These are phyloP conservation scores for Etia nguti DNA, from an alignment of 2,113 vertebrate species.

Conservation along the genomic window DNA sequence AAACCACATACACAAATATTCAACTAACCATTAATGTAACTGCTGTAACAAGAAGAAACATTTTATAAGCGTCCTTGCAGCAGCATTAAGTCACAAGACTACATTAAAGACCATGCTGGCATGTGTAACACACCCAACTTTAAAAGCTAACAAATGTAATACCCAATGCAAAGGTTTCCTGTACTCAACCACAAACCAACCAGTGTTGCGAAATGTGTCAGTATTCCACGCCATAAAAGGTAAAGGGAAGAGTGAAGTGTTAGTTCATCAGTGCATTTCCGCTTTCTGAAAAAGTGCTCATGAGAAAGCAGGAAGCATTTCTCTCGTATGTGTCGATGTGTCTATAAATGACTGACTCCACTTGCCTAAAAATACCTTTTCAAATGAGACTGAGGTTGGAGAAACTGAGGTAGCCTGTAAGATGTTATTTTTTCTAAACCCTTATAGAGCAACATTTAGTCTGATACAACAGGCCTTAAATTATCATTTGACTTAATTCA, in stretches of 20 bases:
- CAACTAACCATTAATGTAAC: background rate
- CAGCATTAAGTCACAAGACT: background rate
- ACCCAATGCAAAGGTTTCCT: background rate
- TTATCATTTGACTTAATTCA: background rate
- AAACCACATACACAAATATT: background rate
- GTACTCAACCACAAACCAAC: background rate
- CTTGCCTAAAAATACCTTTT: background rate
- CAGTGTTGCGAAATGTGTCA: background rate
- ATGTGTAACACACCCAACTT: background rate
- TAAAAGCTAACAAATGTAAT: background rate
- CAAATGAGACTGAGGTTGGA: background rate
- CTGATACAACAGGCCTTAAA: background rate
- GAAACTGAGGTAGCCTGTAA: background rate
- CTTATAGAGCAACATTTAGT: background rate
- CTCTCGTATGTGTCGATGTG: background rate
- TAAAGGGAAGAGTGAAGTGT: background rate
- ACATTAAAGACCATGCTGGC: background rate
- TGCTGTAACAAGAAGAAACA: background rate
- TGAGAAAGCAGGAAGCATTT: background rate
- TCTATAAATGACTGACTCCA: background rate
- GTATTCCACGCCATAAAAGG: constrained; percentile 19
- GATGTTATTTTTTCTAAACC: background rate
- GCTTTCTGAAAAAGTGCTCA: background rate
- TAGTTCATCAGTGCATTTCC: background rate
- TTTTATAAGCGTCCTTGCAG: background rate